These are phyloP conservation scores for Aleiodes leptofemur DNA, from an alignment of 2,888 invertebrate species.

Conservation along the genomic window DNA sequence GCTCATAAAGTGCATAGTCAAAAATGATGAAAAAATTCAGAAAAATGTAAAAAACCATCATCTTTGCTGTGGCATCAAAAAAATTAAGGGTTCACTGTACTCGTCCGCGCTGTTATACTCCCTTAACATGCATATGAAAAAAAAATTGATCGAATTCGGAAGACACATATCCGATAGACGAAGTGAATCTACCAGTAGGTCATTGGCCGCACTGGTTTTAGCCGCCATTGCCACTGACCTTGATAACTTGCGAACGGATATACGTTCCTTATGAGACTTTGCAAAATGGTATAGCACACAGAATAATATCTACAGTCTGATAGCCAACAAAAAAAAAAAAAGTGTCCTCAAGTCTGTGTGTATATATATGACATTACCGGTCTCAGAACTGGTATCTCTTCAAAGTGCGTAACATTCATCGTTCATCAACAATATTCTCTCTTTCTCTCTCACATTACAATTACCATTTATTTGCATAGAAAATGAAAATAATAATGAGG, in stretches of 20 bases:
- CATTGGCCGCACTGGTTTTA: slow-evolving; percentile 31
- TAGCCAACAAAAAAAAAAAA: background rate
- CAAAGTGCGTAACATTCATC: too few relatives aligned
- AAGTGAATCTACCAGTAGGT: slow-evolving; percentile 22
- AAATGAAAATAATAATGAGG: slow-evolving; percentile 41
- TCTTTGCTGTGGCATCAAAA: too few relatives aligned
- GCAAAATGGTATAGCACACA: slow-evolving; percentile 18
- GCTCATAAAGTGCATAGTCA: too few relatives aligned
- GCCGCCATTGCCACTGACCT: slow-evolving; percentile 64
- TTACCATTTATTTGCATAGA: slow-evolving; percentile 1
- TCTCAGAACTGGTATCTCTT: too few relatives aligned
- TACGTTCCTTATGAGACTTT: slow-evolving; percentile 27
- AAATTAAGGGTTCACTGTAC: too few relatives aligned
- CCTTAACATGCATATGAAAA: background rate
- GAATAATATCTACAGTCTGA: slow-evolving; percentile 15
- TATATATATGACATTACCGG: background rate
- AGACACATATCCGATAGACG: background rate
- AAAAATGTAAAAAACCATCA: too few relatives aligned
- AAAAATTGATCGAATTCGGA: background rate
- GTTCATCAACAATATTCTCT: background rate
- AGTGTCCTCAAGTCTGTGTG: background rate
- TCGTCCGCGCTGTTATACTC: too few relatives aligned
- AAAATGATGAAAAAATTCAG: too few relatives aligned
- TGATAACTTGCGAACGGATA: slow-evolving; percentile 63
- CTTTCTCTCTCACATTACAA: background rate